These are phyloP conservation scores for Hedychridium roseum DNA, from an alignment of 2,888 invertebrate genomes.

Conservation along the genomic window DNA sequence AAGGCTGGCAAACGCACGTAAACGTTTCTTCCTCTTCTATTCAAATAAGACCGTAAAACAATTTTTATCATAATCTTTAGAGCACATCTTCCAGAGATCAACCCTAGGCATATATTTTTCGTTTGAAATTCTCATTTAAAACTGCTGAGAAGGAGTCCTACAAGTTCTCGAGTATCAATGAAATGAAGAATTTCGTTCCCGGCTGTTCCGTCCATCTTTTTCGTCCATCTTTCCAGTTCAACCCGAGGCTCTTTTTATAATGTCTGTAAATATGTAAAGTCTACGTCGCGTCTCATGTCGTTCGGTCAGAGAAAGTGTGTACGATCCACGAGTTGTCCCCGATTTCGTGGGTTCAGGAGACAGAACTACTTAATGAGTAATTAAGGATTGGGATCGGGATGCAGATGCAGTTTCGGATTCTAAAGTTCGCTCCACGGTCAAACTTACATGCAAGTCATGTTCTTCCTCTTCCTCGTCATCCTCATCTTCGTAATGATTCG, in stretches of 20 bases:
- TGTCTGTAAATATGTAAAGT: constrained; percentile 4
- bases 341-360: constrained; percentile 3
- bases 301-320: constrained; percentile 39
- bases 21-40: too few relatives aligned
- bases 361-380: constrained; percentile 1
- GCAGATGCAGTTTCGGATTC: too few relatives aligned
- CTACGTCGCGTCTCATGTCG: constrained; percentile 22
- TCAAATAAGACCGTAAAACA: too few relatives aligned
- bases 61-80: too few relatives aligned
- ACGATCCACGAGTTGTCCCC: constrained; percentile 22
- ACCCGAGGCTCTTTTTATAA: too few relatives aligned
- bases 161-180: too few relatives aligned
- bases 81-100: too few relatives aligned
- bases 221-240: not conserved
- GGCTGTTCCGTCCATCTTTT: constrained; percentile 4
- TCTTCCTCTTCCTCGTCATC: constrained; percentile 41
- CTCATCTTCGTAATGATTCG: constrained; percentile 45
- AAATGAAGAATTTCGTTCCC: constrained; percentile 8
- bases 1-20: too few relatives aligned
- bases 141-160: too few relatives aligned
- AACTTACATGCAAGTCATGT: constrained; percentile 31
- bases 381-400: too few relatives aligned
- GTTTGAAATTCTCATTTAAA: too few relatives aligned
- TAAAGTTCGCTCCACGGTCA: constrained; percentile 39
- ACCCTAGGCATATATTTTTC: too few relatives aligned